phyloP scores from a whole-genome alignment of 2,113 vertebrate species.

The Monopterus albus region DNA sequence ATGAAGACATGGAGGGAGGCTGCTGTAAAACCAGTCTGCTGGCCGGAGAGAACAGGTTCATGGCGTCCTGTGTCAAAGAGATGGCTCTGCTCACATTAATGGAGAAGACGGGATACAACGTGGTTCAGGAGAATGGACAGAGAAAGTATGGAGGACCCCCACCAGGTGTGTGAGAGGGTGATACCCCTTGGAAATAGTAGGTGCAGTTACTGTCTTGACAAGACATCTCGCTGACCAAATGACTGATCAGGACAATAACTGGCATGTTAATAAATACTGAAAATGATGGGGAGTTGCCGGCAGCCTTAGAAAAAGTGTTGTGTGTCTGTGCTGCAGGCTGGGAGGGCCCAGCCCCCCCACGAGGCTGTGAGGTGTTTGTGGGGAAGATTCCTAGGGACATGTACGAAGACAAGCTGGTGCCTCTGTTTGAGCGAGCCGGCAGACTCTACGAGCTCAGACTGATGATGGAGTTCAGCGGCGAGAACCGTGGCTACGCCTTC shows the following conservation, averaged over 20 bases:
- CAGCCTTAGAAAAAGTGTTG: too few relatives aligned
- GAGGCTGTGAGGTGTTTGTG: constrained; percentile 97
- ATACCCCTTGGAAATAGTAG: too few relatives aligned
- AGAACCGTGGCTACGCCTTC: constrained; percentile 97
- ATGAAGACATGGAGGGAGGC: not conserved
- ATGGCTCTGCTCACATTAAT: constrained; percentile 88
- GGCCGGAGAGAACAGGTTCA: constrained; percentile 63
- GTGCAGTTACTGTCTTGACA: too few relatives aligned
- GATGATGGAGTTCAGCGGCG: constrained; percentile 98
- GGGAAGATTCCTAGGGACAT: constrained; percentile 97
- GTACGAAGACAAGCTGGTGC: constrained; percentile 94
- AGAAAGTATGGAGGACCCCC: constrained; percentile 96
- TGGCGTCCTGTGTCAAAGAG: constrained; percentile 77
- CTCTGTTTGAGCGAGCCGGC: constrained; percentile 91
- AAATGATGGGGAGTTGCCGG: too few relatives aligned
- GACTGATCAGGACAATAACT: too few relatives aligned
- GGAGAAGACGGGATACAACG: constrained; percentile 91
- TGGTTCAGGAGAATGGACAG: constrained; percentile 97
- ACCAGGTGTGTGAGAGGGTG: constrained; percentile 79
- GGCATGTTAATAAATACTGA: too few relatives aligned
- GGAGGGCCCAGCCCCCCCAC: constrained; percentile 93
- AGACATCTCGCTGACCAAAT: too few relatives aligned
- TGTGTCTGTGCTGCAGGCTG: constrained; percentile 83
- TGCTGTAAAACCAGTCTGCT: constrained; percentile 60
- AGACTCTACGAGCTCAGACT: constrained; percentile 94